Percentiles rank a stretch among this genome's conserved stretches.
These are phyloP conservation scores for Spizaetus ornatus DNA, from an alignment of 2,113 vertebrate species.

Conservation along the genomic window DNA sequence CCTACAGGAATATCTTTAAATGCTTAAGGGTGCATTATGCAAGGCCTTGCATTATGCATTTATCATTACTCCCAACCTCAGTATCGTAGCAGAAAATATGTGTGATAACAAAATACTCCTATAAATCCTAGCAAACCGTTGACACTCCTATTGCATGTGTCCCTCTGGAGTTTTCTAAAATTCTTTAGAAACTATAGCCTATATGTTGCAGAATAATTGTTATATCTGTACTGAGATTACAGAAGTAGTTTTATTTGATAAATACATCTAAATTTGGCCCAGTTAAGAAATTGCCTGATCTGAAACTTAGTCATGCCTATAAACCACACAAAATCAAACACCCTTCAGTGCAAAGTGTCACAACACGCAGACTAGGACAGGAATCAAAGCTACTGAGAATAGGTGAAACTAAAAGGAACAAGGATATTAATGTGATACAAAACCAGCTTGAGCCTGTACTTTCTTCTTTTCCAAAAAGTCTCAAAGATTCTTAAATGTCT, in stretches of 20 bases:
- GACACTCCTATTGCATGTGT: neutral
- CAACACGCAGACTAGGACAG: neutral
- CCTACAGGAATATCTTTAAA: constrained; percentile 5
- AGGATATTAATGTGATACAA: neutral
- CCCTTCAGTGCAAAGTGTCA: neutral
- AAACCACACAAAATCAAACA: neutral
- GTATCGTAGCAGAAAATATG: neutral
- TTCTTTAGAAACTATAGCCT: neutral
- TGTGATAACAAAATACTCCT: neutral
- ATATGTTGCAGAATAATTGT: neutral
- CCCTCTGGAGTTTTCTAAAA: neutral
- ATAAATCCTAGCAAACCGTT: neutral
- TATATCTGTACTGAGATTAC: neutral
- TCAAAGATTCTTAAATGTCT: neutral
- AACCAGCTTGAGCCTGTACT: neutral
- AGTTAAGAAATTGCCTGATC: neutral
- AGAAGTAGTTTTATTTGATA: neutral
- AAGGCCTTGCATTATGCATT: constrained; percentile 8
- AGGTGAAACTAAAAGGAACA: neutral
- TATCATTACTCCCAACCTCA: neutral
- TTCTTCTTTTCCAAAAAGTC: neutral
- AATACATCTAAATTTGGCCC: neutral
- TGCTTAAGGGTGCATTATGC: neutral
- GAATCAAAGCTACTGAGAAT: neutral
- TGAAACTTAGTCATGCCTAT: neutral